These are phyloP conservation scores for Mnemiopsis leidyi DNA, from an alignment of 37 sponge, comb jelly and placozoan species.

Conservation along the genomic window DNA sequence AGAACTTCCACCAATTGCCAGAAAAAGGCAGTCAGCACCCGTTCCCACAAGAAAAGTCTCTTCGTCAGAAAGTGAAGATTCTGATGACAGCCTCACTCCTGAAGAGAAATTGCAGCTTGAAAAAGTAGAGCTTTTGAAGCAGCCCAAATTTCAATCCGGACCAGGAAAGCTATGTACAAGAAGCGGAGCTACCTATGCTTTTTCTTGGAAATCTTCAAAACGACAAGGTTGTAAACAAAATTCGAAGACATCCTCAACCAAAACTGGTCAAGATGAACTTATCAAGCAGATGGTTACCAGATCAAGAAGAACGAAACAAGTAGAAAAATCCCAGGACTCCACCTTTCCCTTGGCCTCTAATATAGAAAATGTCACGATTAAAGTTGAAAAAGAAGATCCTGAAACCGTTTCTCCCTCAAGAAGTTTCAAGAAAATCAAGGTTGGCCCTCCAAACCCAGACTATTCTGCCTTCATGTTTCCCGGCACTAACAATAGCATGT, in stretches of 20 bases:
- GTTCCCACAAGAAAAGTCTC: neutral
- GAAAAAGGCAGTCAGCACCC: neutral
- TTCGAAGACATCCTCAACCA: neutral
- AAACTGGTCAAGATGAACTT: neutral
- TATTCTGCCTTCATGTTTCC: neutral
- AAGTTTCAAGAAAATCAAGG: neutral
- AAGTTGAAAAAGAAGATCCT: neutral
- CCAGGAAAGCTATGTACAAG: slow-evolving; percentile 28
- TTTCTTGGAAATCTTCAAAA: slow-evolving; percentile 37
- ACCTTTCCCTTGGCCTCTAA: neutral
- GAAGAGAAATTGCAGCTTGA: slow-evolving; percentile 6
- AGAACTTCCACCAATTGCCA: neutral
- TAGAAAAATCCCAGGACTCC: too few species aligned
- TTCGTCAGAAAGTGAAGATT: neutral
- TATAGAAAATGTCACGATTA: neutral
- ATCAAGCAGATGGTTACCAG: slow-evolving; percentile 6
- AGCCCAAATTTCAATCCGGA: slow-evolving; percentile 31
- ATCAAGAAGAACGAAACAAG: neutral
- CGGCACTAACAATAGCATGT: neutral
- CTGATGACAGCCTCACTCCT: neutral
- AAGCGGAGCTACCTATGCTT: slow-evolving; percentile 45
- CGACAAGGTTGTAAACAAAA: neutral
- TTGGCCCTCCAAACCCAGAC: neutral
- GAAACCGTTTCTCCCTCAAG: neutral
- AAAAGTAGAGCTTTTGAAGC: neutral